phyloP scores from a whole-genome alignment of 2,888 invertebrate genomes.

The Caenorhabditis sp. region DNA sequence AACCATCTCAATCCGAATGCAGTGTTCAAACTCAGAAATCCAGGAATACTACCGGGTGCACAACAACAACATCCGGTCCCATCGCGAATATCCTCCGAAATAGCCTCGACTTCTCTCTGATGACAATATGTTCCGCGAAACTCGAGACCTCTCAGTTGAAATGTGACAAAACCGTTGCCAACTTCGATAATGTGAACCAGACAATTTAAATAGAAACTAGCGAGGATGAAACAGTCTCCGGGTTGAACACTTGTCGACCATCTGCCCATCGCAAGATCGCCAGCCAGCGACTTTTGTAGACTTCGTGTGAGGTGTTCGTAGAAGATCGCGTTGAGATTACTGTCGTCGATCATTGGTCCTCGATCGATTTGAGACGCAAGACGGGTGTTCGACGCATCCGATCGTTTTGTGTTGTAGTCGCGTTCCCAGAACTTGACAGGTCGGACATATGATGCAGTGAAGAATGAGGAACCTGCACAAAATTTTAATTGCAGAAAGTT shows the following conservation, averaged over 20 bases:
- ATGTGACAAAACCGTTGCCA: constrained; percentile 96
- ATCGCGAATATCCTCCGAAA: constrained; percentile 94
- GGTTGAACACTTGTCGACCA: constrained; percentile 92
- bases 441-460: constrained; percentile 96
- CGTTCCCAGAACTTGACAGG: constrained; percentile 99
- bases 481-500: too few relatives aligned
- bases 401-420: constrained; percentile 85
- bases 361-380: constrained; percentile 88
- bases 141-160: constrained; percentile 94
- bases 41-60: constrained; percentile 81
- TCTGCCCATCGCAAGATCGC: constrained; percentile 86
- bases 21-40: constrained; percentile 91
- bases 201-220: constrained; percentile 94
- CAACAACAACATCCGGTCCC: constrained; percentile 92
- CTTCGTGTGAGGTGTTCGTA: constrained; percentile 92
- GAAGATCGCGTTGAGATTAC: constrained; percentile 97
- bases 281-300: constrained; percentile 88
- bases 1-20: constrained; percentile 85
- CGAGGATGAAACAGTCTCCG: constrained; percentile 96
- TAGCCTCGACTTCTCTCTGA: constrained; percentile 96
- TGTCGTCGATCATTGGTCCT: constrained; percentile 80
- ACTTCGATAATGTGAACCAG: constrained; percentile 94
- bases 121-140: constrained; percentile 98
- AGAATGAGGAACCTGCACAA: constrained; percentile 92
- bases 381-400: constrained; percentile 95